Percentiles rank a stretch among this genome's conserved stretches.
Evolutionary conservation across 2,888 invertebrate species (phyloP).

Genomic region (Hecatera dysodea): DNA sequence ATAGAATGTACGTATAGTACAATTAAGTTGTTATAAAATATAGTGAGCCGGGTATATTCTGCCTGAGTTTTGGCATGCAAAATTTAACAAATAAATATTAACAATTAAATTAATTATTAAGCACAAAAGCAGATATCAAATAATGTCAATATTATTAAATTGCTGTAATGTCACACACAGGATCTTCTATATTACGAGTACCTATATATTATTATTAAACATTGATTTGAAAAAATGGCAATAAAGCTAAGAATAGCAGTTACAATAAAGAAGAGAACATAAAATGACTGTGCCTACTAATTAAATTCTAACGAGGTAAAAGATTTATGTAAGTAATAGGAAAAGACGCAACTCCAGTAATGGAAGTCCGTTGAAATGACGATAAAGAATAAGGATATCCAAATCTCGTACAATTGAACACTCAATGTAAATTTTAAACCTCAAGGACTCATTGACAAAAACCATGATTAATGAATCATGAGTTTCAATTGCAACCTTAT

Average conservation of each 20-base stretch:
- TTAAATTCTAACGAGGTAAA: background rate
- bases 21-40: too few species aligned
- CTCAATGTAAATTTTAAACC: background rate
- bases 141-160: too few species aligned
- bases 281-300: background rate
- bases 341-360: background rate
- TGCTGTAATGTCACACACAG: too few species aligned
- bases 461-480: background rate
- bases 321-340: background rate
- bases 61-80: too few species aligned
- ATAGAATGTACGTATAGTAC: too few species aligned
- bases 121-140: too few species aligned
- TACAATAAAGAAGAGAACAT: background rate
- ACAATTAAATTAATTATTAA: too few species aligned
- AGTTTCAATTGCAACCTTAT: background rate
- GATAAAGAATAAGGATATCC: background rate
- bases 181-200: too few species aligned
- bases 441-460: background rate
- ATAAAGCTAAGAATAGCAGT: background rate
- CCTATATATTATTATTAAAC: too few species aligned
- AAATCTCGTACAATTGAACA: background rate
- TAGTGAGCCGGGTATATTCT: too few species aligned
- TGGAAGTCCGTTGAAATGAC: background rate
- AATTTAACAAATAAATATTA: too few species aligned
- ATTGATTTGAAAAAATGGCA: constrained; percentile 18